Base-by-base conservation (phyloP, 2,888 invertebrate genomes). In the Biston stratarius region DNA sequence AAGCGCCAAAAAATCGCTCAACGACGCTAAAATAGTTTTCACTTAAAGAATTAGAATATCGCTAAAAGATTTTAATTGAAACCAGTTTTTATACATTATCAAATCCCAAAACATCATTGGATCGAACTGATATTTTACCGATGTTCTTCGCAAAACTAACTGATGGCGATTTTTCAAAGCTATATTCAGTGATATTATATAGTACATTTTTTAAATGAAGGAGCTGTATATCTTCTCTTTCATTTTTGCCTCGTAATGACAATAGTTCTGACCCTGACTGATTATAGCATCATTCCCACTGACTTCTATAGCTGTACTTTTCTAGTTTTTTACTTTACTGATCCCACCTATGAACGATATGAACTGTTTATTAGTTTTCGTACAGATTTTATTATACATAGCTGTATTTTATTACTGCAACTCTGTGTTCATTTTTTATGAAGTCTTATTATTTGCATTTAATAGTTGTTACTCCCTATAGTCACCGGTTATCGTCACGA, bases 291-390 rank as follows among this genome's bases (percentile, higher is more conserved):
- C 85, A 86, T 87, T 87, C 85, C 83, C 83, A 83, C 83, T 81
- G 77, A 80, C 69, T 79, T 74, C 80, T 74, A 81, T 82, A 83
- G 79, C 79, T 82, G 74, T 76, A 82, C 79, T 70, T 75, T 58
- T 68, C 70, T 75, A 79, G 74, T 80, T 78, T 71, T 74, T 69
- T 77, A 77, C 75, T 82, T 64, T 85, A 81, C 85, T 82, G 77
- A 85, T 87, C 90, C 91, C 91, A 91, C 91, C 91, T 89, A 82
- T 71, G 76, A 80, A 82, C 69, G 74, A 78, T 81, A 80, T 80
- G 76, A 78, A 77, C 80, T 77, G 78, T 83, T 84, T 80, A 80
- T 81, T 85, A 83, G 72, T 78, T 79, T 77, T 74, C 79, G 82
- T 80, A 74, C 77, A 78, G 80, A 74, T 80, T 75, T 67, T 72